Base-by-base conservation (phyloP, 2,888 invertebrate species). In the Calameuta idolon region DNA sequence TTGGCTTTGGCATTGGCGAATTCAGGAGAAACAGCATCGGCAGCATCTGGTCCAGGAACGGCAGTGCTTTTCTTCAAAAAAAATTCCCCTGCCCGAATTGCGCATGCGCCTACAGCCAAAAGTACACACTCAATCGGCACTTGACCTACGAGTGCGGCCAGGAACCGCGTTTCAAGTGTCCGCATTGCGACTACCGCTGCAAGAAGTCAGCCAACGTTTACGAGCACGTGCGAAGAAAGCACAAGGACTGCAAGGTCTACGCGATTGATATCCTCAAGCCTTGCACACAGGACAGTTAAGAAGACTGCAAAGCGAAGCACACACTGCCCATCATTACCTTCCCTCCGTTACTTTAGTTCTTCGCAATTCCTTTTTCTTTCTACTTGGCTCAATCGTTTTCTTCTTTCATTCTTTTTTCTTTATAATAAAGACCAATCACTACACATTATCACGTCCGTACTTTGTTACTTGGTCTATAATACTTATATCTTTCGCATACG, bases 121-220 rank as follows among this genome's bases (percentile, higher is more conserved):
- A 82, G 31, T 79, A 81, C 30, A 82, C 82, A 69, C 79, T 87
- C 73, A 77, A 80, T 74, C 80, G 85, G 33, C 86, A 88, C 77
- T 77, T 84, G 55, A 79, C 75, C 15, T 85, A 85, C 74, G 89
- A 85, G 33, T 88, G 89, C 79, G 85, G 85, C 23, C 83, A 85
- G 74, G 83, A 81, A 34, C 83, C 83, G 4, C 82, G 83, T 12
- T 87, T 87, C 78, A 82, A 84, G 74, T 87, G 86, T 75, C 84
- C 82, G 9, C 83, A 84, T 71, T 85, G 83, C 73, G 34, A 71
- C 71, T 34, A 71, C 33, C 71, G 71, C 9, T 71, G 71, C 34
- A 71, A 71, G 71, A 71, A 71, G 23, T 71, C 71, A 73, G 79
- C 81, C 55, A 80, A 83, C 35, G 79, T 88, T 23, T 81, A 76